Conservation (phyloP, 2,113 vertebrate genomes). For the Pleuronectes platessa region DNA sequence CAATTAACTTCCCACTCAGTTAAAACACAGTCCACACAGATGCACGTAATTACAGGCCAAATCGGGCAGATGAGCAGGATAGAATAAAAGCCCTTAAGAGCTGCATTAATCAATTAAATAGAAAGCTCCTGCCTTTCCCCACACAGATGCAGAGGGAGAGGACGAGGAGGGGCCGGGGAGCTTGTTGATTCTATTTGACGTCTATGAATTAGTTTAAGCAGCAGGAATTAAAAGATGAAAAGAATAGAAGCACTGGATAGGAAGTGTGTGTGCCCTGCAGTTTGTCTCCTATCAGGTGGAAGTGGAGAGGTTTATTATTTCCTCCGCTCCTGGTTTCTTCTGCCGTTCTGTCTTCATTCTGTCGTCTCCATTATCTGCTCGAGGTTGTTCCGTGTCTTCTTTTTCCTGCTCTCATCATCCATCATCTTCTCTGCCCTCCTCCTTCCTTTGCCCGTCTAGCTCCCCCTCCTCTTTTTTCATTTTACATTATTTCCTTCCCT, state of each 20-base stretch:
- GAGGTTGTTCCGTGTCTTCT: not conserved
- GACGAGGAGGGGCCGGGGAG: not conserved
- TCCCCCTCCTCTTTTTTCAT: too few relatives aligned
- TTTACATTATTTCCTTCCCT: too few relatives aligned
- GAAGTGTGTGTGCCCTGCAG: too few relatives aligned
- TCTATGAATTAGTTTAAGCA: not conserved
- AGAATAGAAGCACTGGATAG: not conserved
- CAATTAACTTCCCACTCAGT: slow-evolving; percentile 27
- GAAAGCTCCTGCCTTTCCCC: slow-evolving; percentile 29
- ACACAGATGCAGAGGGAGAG: not conserved
- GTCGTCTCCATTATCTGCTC: too few relatives aligned
- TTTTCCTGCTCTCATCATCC: not conserved
- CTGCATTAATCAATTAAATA: slow-evolving; percentile 33
- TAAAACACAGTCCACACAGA: not conserved
- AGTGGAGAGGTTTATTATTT: too few relatives aligned
- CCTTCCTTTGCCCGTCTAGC: too few relatives aligned
- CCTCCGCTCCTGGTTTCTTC: too few relatives aligned
- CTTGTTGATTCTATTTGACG: slow-evolving; percentile 2
- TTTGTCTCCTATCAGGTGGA: too few relatives aligned
- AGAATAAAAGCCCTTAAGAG: slow-evolving; percentile 45
- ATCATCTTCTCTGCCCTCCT: too few relatives aligned
- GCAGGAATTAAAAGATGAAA: not conserved
- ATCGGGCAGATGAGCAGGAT: slow-evolving; percentile 34
- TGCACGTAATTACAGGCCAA: slow-evolving; percentile 22
- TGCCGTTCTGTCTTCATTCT: too few relatives aligned